Base-by-base conservation (phyloP, 1,140 invertebrate genomes). In the Neomicropteryx cornuta region DNA sequence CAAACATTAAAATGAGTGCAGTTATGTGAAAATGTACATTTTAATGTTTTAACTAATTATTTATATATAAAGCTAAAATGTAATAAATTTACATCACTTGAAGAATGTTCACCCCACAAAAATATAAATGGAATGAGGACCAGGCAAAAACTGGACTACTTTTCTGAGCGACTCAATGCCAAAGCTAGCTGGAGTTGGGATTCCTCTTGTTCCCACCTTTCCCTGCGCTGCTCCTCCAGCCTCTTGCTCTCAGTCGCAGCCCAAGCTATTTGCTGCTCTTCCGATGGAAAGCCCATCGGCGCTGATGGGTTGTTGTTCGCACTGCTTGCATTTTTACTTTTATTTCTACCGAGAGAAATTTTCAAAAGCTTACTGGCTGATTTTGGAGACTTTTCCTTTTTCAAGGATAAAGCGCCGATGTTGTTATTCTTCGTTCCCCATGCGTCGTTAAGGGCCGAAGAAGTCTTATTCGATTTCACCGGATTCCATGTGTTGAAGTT, bases 251-350 rank as follows among this genome's bases (percentile, higher is more conserved):
- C 72, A n/a, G 65, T 57, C 11, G 68, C 70, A 3, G 72, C 71
- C 72, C 72, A 75, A 4, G 67, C 70, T 52, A 70, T 56, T 53
- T 73, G 72, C 47, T 69, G 58, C 43, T 70, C 69, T 45, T 73
- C 72, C 2, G 55, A 52, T 0, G 61, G 62, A 40, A 64, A 33
- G 14, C 5, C 42, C 23, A 34, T 50, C 49, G 6, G 39, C 36
- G n/a, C 48, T 48, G 11, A 36, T 38, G 18, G n/a, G 11, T 18
- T 13, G 3, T 24, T n/a, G 3, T 14, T 27, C 11, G 22, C 21
- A 5, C 3, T 19, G 20, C 33, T 36, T n/a, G 48, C 39, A 33
- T 58, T 58, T 5, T 40, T 37, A 41, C 35, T 39, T 39, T 44
- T 44, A 22, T 36, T 8, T 36, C 24, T 42, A 32, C 36, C 23